Evolutionary conservation across 1,140 invertebrate genomes (phyloP), one percentile per base, ranked within the genome.

Genomic region (Trachymyrmex cornetzi): DNA sequence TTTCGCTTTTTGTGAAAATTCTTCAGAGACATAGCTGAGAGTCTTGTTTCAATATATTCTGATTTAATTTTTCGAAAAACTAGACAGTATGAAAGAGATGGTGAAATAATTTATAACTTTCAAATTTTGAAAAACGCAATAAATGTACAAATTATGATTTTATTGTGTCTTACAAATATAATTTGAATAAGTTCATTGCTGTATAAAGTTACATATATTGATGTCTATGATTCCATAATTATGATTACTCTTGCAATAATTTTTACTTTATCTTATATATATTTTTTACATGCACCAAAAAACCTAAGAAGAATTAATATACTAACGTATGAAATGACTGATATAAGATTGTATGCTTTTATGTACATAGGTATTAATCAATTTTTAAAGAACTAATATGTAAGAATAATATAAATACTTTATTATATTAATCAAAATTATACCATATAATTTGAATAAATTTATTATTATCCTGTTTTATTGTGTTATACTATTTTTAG

Each of bases 1-100:
- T 80, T 69, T 69, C 16, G 16, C n/a, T 80, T 57, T 38, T 57
- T 38, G 34, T 44, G 5, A 63, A 64, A 79, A 30, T 80, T 38
- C 1, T 2, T 66, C 11, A 5, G 24, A 27, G 16, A 64, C 16
- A 19, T 4, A 9, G 22, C 12, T 12, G 57, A 77, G 11, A 79
- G 12, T 79, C 19, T 48, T 34, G 9, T 77, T 77, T 24, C 1
- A 4, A 57, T 53, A 72, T 74, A 30, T 34, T 53, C 4, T 22
- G 4, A 57, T 19, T 44, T 77, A 48, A 63, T 16, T 48, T 64
- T 77, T 24, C 19, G 24, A 61, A 44, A 24, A 59, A 38, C 12
- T 48, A 3, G 9, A 77, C 34, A 30, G 3, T 63, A 24, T 19
- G 16, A 4, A 27, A 27, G 2, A 48, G 5, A 44, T 63, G 2